Evolutionary conservation across 2,113 vertebrate genomes (phyloP), one percentile per base, ranked within the genome.

Genomic region (Corythornis cristatus): DNA sequence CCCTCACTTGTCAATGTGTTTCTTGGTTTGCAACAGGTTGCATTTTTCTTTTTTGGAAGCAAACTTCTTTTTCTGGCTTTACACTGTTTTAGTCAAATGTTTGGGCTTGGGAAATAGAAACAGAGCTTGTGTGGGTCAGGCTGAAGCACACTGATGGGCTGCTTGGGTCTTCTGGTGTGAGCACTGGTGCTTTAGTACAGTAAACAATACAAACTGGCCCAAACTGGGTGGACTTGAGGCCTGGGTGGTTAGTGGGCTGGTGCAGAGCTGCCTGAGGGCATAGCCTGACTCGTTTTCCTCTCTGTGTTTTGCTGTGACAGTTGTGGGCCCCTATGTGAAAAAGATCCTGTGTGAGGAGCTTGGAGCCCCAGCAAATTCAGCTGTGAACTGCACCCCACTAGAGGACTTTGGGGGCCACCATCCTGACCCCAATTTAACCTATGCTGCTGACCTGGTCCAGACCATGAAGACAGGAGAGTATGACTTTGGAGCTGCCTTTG

Each of bases 391-490:
- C 46, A 88, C 98, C 48, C 99, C 99, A 2, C 93, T 98, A 91
- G 99, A 99, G 89, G 99, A 99, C 96, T 99, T 99, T 8, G 99
- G 99, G 11, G 99, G 99, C 42, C 99, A 99, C 95, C 99, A 99
- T 93, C 99, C 99, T 7, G 99, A 99, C 97, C 99, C 99, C 84
- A 99, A 99, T 95, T 96, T 99, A 90, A 99, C 99, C 73, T 99
- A 99, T 0, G 99, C 99, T 48, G 98, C 99, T 10, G 99, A 99
- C 94, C 97, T 99, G 86, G 99, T 99, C 83, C 98, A 98, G 82
- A 97, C 98, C 67, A 99, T 99, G 99, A 99, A 99, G 96, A 98
- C 98, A 0, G 99, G 99, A 83, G 98, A 99, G 57, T 99, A 99
- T 5, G 99, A 99, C 90, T 99, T 99, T 20, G 99, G 99, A 94